Percentiles rank a stretch among this genome's conserved stretches.
These are phyloP conservation scores for Pentalonia nigronervosa DNA, from an alignment of 1,140 invertebrate species.

Conservation along the genomic window DNA sequence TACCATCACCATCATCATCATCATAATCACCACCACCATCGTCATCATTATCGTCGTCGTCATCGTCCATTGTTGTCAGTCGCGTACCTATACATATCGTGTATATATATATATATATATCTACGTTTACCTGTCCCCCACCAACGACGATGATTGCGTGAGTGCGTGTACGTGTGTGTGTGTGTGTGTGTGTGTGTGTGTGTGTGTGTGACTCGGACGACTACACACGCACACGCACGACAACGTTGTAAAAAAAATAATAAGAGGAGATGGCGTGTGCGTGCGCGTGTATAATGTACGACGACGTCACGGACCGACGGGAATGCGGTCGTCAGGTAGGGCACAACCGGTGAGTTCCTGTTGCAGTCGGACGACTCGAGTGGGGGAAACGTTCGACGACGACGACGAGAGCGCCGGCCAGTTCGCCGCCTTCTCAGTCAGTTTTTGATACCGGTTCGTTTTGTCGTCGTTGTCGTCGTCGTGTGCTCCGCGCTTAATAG, in stretches of 20 bases:
- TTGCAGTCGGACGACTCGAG: background rate
- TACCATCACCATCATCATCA: background rate
- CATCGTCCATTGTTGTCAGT: constrained; percentile 47
- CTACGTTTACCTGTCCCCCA: background rate
- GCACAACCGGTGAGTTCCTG: constrained; percentile 29
- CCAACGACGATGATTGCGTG: background rate
- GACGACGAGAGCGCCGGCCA: background rate
- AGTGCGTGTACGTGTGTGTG: background rate
- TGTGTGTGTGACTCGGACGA: constrained; percentile 11
- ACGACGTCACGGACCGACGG: constrained; percentile 52
- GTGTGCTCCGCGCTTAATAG: background rate
- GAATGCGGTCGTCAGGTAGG: constrained; percentile 57
- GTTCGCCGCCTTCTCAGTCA: background rate
- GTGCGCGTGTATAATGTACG: background rate
- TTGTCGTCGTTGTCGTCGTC: background rate
- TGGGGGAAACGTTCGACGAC: constrained; percentile 9
- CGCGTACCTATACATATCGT: no score
- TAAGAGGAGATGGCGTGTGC: background rate
- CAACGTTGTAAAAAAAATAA: no score
- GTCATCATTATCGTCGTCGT: background rate
- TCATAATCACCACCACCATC: background rate
- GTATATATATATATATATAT: no score
- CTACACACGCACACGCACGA: background rate
- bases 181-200: background rate
- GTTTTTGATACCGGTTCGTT: constrained; percentile 35